A percentile compares a stretch with the other conserved stretches of the same genome.
Conservation (phyloP, 2,113 vertebrate species). For the Pantherophis guttatus region DNA sequence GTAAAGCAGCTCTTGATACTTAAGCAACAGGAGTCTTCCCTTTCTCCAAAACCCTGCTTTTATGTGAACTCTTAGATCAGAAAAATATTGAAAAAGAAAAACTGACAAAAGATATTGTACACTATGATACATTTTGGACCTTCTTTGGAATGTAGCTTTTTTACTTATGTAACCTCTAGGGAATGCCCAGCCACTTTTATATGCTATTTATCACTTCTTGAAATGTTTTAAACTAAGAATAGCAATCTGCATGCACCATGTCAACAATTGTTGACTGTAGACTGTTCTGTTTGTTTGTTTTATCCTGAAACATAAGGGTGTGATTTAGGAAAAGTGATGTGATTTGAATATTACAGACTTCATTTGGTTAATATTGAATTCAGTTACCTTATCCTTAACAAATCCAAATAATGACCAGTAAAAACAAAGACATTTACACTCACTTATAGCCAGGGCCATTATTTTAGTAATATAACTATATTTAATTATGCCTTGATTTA, state of each 20-base stretch:
- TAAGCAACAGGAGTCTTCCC: conserved; percentile 23
- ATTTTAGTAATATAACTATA: neutral
- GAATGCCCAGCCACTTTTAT: too few relatives aligned
- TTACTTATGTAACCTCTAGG: neutral
- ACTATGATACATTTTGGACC: neutral
- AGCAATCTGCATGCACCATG: neutral
- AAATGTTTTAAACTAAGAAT: neutral
- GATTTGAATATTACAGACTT: neutral
- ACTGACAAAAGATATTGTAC: neutral
- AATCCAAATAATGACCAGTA: neutral
- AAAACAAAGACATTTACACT: neutral
- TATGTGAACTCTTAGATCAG: neutral
- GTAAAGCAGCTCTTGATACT: conserved; percentile 32
- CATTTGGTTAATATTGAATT: neutral
- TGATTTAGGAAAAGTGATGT: neutral
- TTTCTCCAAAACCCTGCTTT: conserved; percentile 26
- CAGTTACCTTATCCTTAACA: neutral
- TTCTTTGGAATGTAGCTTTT: conserved; percentile 2
- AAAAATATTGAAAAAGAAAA: conserved; percentile 17
- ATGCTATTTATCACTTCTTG: neutral
- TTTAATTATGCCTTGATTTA: neutral
- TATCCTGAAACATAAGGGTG: neutral
- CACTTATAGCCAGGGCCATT: neutral
- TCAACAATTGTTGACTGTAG: neutral
- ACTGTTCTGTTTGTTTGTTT: neutral